Evolutionary conservation across 2,113 vertebrate species (phyloP).

Genomic region (Coregonus clupeaformis): DNA sequence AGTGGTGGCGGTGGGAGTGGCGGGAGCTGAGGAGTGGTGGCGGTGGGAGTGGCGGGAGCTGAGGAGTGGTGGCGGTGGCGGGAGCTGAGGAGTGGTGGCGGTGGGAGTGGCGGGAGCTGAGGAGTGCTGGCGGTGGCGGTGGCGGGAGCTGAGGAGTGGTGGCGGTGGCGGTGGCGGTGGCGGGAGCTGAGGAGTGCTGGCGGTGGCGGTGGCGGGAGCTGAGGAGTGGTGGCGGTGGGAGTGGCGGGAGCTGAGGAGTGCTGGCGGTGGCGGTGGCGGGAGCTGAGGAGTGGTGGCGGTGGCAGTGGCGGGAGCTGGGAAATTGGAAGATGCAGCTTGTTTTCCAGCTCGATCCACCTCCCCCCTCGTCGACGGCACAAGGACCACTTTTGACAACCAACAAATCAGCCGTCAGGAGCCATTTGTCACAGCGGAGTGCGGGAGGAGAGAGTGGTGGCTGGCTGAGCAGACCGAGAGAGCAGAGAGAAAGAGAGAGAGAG

Average conservation of each 20-base stretch:
- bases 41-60: slow-evolving; percentile 22
- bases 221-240: neutral
- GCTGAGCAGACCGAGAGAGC: slow-evolving; percentile 32
- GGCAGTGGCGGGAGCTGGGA: slow-evolving; percentile 25
- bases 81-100: no score
- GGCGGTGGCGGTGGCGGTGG: no score
- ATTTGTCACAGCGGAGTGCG: slow-evolving; percentile 67
- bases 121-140: no score
- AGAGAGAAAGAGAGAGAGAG: slow-evolving; percentile 38
- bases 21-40: no score
- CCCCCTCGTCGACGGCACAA: slow-evolving; percentile 38
- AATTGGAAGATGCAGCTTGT: slow-evolving; percentile 26
- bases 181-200: neutral
- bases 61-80: slow-evolving; percentile 24
- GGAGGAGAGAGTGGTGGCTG: slow-evolving; percentile 54
- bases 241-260: neutral
- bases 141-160: slow-evolving; percentile 15
- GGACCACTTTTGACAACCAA: slow-evolving; percentile 73
- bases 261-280: no score
- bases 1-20: slow-evolving; percentile 9
- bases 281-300: neutral
- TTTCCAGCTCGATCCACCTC: slow-evolving; percentile 53
- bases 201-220: no score
- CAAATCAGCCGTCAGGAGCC: slow-evolving; percentile 74
- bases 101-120: slow-evolving; percentile 22